phyloP scores from a whole-genome alignment of 2,888 invertebrate genomes.

The Drosophila macrospina region DNA sequence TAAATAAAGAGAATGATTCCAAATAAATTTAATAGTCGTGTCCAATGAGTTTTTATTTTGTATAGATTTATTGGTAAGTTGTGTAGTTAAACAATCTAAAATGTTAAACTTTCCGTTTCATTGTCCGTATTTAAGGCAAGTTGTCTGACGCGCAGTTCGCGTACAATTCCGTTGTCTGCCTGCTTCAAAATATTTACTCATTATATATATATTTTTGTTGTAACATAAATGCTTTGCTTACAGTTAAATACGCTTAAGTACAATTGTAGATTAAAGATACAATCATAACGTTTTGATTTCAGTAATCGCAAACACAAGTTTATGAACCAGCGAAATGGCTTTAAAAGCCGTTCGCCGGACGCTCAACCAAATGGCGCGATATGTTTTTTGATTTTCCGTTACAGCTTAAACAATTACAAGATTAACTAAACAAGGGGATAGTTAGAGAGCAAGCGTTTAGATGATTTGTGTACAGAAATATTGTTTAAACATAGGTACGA shows the following conservation, averaged over 20 bases:
- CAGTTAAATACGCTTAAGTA: conserved; percentile 47
- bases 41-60: conserved; percentile 13
- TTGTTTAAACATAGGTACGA: conserved; percentile 66
- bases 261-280: conserved; percentile 45
- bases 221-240: conserved; percentile 77
- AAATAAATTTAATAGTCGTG: too few species aligned
- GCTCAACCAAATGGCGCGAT: conserved; percentile 64
- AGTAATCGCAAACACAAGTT: conserved; percentile 54
- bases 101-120: conserved; percentile 75
- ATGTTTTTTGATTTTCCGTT: conserved; percentile 68
- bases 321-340: conserved; percentile 48
- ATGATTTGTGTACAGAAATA: conserved; percentile 54
- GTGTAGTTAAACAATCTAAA: conserved; percentile 75
- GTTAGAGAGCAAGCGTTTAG: conserved; percentile 43
- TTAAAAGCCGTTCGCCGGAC: conserved; percentile 52
- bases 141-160: conserved; percentile 52
- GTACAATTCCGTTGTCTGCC: conserved; percentile 50
- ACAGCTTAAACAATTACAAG: conserved; percentile 41
- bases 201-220: conserved; percentile 47
- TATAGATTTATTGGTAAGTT: conserved; percentile 70
- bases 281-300: conserved; percentile 66
- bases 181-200: conserved; percentile 54
- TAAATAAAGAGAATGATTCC: too few species aligned
- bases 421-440: conserved; percentile 53
- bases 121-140: conserved; percentile 83